These are phyloP conservation scores for Nymphalis io DNA, from an alignment of 1,140 invertebrate genomes.

Conservation along the genomic window DNA sequence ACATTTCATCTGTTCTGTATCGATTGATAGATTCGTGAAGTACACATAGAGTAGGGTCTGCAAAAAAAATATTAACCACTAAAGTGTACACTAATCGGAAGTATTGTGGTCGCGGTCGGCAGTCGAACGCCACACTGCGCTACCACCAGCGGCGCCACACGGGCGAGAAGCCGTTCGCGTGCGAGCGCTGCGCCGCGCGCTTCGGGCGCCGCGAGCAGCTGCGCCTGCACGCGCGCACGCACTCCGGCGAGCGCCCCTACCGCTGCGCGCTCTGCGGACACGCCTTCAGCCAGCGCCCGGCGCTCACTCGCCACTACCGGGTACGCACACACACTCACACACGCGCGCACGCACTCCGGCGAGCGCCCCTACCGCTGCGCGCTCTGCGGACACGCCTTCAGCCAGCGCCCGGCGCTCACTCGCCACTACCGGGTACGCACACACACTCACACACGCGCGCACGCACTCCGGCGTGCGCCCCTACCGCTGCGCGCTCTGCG, in stretches of 20 bases:
- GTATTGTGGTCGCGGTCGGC: not conserved
- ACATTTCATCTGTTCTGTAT: too few relatives aligned
- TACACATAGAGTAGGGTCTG: too few relatives aligned
- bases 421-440: constrained; percentile 55
- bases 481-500: constrained; percentile 47
- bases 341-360: constrained; percentile 52
- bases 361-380: constrained; percentile 51
- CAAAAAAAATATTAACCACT: too few relatives aligned
- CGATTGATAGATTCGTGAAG: too few relatives aligned
- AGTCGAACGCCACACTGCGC: constrained; percentile 53
- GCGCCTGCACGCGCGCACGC: constrained; percentile 46
- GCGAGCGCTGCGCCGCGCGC: constrained; percentile 40
- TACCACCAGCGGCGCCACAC: constrained; percentile 63
- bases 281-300: constrained; percentile 57
- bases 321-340: constrained; percentile 41
- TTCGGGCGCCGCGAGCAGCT: constrained; percentile 48
- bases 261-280: constrained; percentile 46
- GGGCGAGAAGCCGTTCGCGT: constrained; percentile 52
- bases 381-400: constrained; percentile 51
- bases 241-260: constrained; percentile 56
- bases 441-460: constrained; percentile 38
- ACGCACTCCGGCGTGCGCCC: constrained; percentile 55
- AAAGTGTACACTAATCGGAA: not conserved
- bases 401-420: constrained; percentile 57
- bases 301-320: constrained; percentile 56